phyloP scores from a whole-genome alignment of 2,888 invertebrate species.

The Caradrina clavipalpis region DNA sequence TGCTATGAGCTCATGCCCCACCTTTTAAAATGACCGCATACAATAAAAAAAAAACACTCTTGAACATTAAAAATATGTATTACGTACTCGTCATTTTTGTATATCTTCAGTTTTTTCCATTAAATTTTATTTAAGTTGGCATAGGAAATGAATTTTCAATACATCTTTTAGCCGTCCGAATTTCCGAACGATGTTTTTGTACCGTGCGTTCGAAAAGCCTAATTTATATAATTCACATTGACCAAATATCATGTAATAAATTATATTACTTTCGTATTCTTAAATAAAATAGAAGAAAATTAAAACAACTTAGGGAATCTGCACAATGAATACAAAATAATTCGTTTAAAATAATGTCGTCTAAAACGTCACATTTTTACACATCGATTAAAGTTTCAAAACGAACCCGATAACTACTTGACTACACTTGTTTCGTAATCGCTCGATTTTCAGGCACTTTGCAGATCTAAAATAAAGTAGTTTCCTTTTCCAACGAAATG shows the following conservation, averaged over 20 bases:
- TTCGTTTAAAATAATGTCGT: not conserved
- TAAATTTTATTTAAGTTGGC: too few species aligned
- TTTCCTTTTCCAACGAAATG: constrained; percentile 75
- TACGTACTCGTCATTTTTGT: too few species aligned
- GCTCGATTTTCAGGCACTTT: constrained; percentile 73
- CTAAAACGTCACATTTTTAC: constrained; percentile 9
- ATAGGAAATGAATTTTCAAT: too few species aligned
- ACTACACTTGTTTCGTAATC: constrained; percentile 87
- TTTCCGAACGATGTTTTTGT: constrained; percentile 21
- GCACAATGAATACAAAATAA: not conserved
- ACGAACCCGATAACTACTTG: constrained; percentile 69
- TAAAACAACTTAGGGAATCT: not conserved
- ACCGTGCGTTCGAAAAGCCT: constrained; percentile 34
- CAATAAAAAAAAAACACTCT: too few species aligned
- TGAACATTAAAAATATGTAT: too few species aligned
- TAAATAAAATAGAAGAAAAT: not conserved
- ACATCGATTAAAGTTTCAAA: constrained; percentile 63
- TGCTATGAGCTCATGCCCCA: too few species aligned
- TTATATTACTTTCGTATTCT: not conserved
- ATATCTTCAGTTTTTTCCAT: too few species aligned
- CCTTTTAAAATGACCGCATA: too few species aligned
- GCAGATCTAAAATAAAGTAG: constrained; percentile 54
- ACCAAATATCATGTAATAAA: not conserved
- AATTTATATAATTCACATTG: not conserved
- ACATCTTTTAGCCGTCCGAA: too few species aligned